A percentile compares a stretch with the other conserved stretches of the same genome.
phyloP scores from a whole-genome alignment of 2,113 vertebrate species.

The Rhipidura dahli region DNA sequence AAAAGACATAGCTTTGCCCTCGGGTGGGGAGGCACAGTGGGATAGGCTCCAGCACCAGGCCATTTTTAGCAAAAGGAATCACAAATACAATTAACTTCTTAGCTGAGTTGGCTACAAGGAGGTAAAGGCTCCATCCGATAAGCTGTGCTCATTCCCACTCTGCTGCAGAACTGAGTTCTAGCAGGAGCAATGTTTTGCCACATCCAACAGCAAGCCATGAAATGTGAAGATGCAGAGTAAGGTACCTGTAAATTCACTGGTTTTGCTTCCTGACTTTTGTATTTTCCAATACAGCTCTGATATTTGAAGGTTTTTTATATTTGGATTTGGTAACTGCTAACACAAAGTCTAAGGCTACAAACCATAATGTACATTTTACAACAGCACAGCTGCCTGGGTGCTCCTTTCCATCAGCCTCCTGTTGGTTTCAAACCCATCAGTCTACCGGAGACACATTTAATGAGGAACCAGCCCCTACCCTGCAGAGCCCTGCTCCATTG shows the following conservation, averaged over 20 bases:
- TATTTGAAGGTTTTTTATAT: not conserved
- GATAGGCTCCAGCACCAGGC: not conserved
- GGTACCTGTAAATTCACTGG: not conserved
- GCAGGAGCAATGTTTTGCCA: not conserved
- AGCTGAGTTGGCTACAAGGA: not conserved
- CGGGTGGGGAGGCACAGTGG: not conserved
- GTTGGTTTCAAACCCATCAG: not conserved
- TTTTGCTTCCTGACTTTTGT: not conserved
- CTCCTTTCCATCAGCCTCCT: not conserved
- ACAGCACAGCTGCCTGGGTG: not conserved
- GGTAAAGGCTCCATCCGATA: not conserved
- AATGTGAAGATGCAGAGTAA: not conserved
- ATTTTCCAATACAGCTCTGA: not conserved
- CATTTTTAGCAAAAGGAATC: slow-evolving; percentile 30
- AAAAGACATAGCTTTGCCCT: not conserved
- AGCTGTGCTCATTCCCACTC: not conserved
- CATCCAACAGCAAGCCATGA: not conserved
- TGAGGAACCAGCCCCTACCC: not conserved
- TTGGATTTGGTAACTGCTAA: not conserved
- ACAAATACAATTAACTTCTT: slow-evolving; percentile 21
- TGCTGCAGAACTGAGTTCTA: not conserved
- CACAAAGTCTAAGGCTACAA: not conserved
- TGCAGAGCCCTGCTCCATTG: not conserved
- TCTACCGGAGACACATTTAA: not conserved
- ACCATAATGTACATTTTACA: not conserved